phyloP scores from a whole-genome alignment of 2,888 invertebrate species.

The Apantesis nais region DNA sequence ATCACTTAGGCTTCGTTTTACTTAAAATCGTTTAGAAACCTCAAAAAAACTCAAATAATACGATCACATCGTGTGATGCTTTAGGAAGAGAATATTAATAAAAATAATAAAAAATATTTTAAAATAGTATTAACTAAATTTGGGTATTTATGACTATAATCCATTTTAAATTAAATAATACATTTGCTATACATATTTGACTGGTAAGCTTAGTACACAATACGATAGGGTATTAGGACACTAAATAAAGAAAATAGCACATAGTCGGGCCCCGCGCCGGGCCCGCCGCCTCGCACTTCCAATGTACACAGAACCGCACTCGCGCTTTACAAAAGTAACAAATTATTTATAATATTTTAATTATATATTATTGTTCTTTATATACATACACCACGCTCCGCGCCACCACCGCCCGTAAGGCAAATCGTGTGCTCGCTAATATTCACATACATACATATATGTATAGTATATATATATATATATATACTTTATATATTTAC shows the following conservation, averaged over 20 bases:
- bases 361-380: constrained; percentile 79
- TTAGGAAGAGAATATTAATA: constrained; percentile 69
- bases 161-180: constrained; percentile 82
- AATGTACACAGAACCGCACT: constrained; percentile 72
- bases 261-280: constrained; percentile 58
- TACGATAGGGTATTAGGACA: constrained; percentile 79
- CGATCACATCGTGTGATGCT: constrained; percentile 79
- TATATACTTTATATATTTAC: constrained; percentile 76
- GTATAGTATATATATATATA: constrained; percentile 70
- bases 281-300: constrained; percentile 57
- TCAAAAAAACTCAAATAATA: constrained; percentile 70
- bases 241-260: constrained; percentile 82
- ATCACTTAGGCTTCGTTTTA: constrained; percentile 57
- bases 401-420: constrained; percentile 72
- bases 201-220: constrained; percentile 84
- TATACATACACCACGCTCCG: constrained; percentile 76
- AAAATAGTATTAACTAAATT: constrained; percentile 84
- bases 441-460: constrained; percentile 57
- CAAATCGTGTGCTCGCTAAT: constrained; percentile 74
- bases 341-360: constrained; percentile 74
- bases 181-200: constrained; percentile 83
- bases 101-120: constrained; percentile 70
- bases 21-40: constrained; percentile 59
- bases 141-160: constrained; percentile 85
- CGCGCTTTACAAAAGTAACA: constrained; percentile 82